These are phyloP conservation scores for Mylabris phalerata DNA, from an alignment of 1,140 invertebrate species.

Conservation along the genomic window DNA sequence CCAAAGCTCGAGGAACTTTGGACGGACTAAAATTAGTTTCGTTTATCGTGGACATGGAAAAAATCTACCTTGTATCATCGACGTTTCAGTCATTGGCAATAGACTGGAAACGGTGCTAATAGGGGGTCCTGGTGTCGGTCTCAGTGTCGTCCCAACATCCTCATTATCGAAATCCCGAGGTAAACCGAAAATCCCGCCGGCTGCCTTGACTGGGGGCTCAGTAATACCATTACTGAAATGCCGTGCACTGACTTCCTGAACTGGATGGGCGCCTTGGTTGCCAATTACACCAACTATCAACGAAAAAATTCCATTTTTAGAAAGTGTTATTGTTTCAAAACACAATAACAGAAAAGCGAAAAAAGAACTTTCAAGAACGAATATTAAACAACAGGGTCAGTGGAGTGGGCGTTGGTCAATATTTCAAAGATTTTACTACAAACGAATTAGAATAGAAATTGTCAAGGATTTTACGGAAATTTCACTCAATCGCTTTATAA, in stretches of 20 bases:
- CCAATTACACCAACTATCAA: slow-evolving; percentile 49
- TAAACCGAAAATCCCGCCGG: slow-evolving; percentile 27
- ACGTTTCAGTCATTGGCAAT: slow-evolving; percentile 47
- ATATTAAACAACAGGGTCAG: slow-evolving; percentile 2
- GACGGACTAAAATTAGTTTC: background rate
- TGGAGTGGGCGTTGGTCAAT: background rate
- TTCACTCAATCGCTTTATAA: no score
- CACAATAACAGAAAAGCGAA: background rate
- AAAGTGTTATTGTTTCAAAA: background rate
- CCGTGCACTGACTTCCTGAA: slow-evolving; percentile 32
- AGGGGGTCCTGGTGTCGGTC: slow-evolving; percentile 44
- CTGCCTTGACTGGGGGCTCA: slow-evolving; percentile 23
- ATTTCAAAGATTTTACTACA: background rate
- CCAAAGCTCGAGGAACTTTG: slow-evolving; percentile 50
- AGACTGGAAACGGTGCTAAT: slow-evolving; percentile 43
- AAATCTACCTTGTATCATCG: slow-evolving; percentile 32
- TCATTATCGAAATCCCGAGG: slow-evolving; percentile 3
- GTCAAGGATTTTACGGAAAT: no score
- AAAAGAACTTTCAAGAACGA: background rate
- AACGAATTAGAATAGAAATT: no score
- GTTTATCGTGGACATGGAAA: background rate
- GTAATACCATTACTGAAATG: slow-evolving; percentile 27
- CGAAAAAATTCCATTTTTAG: slow-evolving; percentile 22
- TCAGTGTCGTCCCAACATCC: slow-evolving; percentile 17
- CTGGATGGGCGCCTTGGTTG: slow-evolving; percentile 43